A percentile compares a stretch with the other conserved stretches of the same genome.
These are phyloP conservation scores for Rhea pennata DNA, from an alignment of 2,113 vertebrate species.

Conservation along the genomic window DNA sequence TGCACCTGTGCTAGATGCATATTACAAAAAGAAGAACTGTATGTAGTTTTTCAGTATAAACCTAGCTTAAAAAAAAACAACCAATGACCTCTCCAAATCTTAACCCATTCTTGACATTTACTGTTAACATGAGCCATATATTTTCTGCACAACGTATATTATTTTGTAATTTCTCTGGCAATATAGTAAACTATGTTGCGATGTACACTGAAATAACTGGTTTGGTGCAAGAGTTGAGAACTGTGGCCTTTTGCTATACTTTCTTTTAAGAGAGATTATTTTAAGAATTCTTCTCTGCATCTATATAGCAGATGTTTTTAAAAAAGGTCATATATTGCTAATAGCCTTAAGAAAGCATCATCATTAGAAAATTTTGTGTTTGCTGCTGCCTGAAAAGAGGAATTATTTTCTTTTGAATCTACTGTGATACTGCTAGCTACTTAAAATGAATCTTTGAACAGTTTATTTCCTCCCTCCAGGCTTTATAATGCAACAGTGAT, in stretches of 20 bases:
- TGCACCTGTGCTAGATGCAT: neutral
- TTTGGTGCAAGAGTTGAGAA: neutral
- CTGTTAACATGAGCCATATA: neutral
- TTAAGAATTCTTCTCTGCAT: neutral
- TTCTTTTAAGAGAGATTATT: neutral
- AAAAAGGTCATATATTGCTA: neutral
- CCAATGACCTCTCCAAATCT: neutral
- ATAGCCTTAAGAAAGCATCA: neutral
- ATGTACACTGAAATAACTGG: neutral
- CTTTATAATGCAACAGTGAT: neutral
- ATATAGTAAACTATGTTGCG: neutral
- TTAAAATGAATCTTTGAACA: neutral
- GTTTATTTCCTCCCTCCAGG: neutral
- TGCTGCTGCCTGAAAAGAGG: neutral
- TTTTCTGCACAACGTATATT: neutral
- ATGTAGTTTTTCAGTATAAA: neutral
- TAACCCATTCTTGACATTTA: neutral
- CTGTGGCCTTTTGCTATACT: neutral
- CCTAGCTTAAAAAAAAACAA: neutral
- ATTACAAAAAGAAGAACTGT: accelerated
- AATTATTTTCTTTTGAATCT: neutral
- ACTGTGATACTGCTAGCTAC: neutral
- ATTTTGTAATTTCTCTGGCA: neutral
- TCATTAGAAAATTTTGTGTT: neutral
- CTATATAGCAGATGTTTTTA: neutral